Conservation (phyloP, 2,888 invertebrate genomes). For the Troides aeacus region DNA sequence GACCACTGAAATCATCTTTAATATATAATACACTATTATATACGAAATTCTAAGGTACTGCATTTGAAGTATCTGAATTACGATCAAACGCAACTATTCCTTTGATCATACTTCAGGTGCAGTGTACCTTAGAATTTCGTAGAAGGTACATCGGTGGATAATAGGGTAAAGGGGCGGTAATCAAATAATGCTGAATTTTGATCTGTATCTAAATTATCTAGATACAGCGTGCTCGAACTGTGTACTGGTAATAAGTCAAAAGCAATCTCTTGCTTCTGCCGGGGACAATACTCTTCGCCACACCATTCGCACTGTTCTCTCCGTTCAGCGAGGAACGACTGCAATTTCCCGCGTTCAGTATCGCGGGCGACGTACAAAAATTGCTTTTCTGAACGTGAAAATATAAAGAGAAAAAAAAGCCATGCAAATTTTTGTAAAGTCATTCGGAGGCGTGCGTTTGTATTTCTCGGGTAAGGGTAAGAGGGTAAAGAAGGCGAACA, state of each 20-base stretch:
- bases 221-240: neutral
- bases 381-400: constrained; percentile 76
- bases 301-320: constrained; percentile 67
- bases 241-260: constrained; percentile 58
- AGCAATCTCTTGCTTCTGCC: constrained; percentile 64
- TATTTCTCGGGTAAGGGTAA: constrained; percentile 75
- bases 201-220: neutral
- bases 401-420: constrained; percentile 68
- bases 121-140: too few species aligned
- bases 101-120: too few species aligned
- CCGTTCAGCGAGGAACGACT: constrained; percentile 62
- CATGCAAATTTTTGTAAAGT: constrained; percentile 80
- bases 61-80: too few species aligned
- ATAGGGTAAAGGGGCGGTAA: neutral
- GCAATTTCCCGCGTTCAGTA: constrained; percentile 76
- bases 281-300: constrained; percentile 62
- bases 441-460: constrained; percentile 78
- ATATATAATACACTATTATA: too few species aligned
- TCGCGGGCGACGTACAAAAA: constrained; percentile 76
- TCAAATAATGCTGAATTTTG: neutral
- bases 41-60: too few species aligned
- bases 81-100: too few species aligned
- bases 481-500: constrained; percentile 65
- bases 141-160: too few species aligned
- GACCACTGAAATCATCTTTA: too few species aligned